Evolutionary conservation across 1,140 invertebrate species (phyloP).

Genomic region (Metopolophium dirhodum): DNA sequence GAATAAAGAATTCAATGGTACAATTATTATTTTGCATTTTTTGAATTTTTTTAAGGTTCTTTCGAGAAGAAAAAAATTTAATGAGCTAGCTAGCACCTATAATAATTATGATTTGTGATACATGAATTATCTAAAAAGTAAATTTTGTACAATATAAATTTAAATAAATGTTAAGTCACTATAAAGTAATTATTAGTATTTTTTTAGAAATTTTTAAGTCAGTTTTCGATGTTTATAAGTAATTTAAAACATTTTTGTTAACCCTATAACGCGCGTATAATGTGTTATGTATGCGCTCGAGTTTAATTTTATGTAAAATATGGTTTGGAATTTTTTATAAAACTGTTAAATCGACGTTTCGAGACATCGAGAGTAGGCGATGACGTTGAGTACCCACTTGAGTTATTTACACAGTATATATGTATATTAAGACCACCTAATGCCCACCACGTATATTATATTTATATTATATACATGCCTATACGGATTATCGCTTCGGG

Average conservation of each 20-base stretch:
- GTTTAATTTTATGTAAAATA: not conserved
- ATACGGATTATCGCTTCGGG: constrained; percentile 5
- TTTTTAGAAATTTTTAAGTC: no score
- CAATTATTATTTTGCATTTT: no score
- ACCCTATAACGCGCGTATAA: not conserved
- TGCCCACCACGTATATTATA: not conserved
- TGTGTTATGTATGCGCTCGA: not conserved
- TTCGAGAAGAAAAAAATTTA: no score
- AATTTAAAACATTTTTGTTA: not conserved
- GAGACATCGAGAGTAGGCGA: constrained; percentile 6
- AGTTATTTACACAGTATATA: not conserved
- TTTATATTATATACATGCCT: not conserved
- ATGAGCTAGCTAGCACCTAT: no score
- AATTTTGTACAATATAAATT: no score
- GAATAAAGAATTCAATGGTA: no score
- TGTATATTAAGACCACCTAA: constrained; percentile 7
- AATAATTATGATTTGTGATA: no score
- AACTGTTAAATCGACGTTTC: not conserved
- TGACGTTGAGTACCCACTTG: constrained; percentile 3
- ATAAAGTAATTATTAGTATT: no score
- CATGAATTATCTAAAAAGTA: no score
- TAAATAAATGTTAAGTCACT: no score
- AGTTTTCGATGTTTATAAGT: no score
- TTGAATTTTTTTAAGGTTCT: no score
- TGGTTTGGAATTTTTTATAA: not conserved